Evolutionary conservation across 2,113 vertebrate genomes (phyloP).

Genomic region (Phrynosoma platyrhinos): DNA sequence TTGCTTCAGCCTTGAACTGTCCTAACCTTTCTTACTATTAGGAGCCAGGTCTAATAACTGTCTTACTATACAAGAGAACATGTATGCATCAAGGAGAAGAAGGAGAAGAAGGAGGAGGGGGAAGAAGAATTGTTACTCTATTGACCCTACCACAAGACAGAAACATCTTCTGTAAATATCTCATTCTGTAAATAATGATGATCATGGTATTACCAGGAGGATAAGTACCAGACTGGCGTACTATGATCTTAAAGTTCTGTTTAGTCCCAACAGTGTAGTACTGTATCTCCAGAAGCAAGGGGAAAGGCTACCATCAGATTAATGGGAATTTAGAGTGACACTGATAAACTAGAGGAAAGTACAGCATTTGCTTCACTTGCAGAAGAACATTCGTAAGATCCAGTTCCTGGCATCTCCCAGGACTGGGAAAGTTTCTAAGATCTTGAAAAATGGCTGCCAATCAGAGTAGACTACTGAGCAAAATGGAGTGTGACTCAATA

Average conservation of each 20-base stretch:
- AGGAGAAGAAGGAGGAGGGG: too few relatives aligned
- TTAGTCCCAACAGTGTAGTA: background rate
- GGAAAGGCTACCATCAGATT: background rate
- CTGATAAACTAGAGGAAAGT: too few relatives aligned
- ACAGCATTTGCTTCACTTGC: background rate
- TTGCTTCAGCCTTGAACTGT: background rate
- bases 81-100: too few relatives aligned
- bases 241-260: background rate
- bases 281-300: background rate
- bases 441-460: background rate
- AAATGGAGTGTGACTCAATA: background rate
- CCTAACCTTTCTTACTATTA: background rate
- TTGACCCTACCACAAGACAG: background rate
- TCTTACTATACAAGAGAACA: too few relatives aligned
- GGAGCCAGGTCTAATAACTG: too few relatives aligned
- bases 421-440: background rate
- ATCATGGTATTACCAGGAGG: too few relatives aligned
- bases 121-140: background rate
- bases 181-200: too few relatives aligned
- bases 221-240: background rate
- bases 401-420: background rate
- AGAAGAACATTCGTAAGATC: background rate
- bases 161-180: too few relatives aligned
- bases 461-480: background rate
- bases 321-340: background rate